Evolutionary conservation across 1,140 invertebrate species (phyloP), one percentile per base, ranked within the genome.

Genomic region (Oppia nitens): DNA sequence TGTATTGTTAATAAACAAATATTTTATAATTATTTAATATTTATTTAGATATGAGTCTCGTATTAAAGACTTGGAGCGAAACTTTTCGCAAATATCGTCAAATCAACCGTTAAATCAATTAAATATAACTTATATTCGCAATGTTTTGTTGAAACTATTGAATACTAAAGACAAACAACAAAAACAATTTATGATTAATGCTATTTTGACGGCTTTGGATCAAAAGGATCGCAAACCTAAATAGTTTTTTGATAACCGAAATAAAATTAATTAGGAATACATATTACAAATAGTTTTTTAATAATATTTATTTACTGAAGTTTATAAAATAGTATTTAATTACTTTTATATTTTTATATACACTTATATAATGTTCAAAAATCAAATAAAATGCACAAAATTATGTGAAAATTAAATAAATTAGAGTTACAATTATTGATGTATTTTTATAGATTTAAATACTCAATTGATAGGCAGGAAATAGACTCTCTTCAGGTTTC

Each of bases 401-500:
- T n/a, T n/a, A n/a, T n/a, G n/a, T n/a, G n/a, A n/a, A n/a, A n/a
- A n/a, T n/a, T n/a, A n/a, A n/a, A n/a, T n/a, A n/a, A n/a, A n/a
- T n/a, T n/a, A n/a, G n/a, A n/a, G n/a, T n/a, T n/a, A n/a, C n/a
- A n/a, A n/a, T n/a, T n/a, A n/a, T n/a, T n/a, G n/a, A n/a, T n/a
- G n/a, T n/a, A n/a, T n/a, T n/a, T n/a, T n/a, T n/a, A n/a, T n/a
- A n/a, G n/a, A n/a, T n/a, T n/a, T n/a, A n/a, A n/a, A n/a, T n/a
- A n/a, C n/a, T n/a, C 25, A 57, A 32, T 52, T 57, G 56, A 50
- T 49, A 50, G 17, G 56, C 56, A n/a, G 90, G 90, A 73, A 91
- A 93, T 64, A 79, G 75, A 20, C 87, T 83, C 63, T 79, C 74
- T 25, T 81, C 71, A 9, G 87, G 86, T 49, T 79, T 70, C 1